Conservation (phyloP, 1,140 invertebrate genomes). For the Zelostemma sp. region DNA sequence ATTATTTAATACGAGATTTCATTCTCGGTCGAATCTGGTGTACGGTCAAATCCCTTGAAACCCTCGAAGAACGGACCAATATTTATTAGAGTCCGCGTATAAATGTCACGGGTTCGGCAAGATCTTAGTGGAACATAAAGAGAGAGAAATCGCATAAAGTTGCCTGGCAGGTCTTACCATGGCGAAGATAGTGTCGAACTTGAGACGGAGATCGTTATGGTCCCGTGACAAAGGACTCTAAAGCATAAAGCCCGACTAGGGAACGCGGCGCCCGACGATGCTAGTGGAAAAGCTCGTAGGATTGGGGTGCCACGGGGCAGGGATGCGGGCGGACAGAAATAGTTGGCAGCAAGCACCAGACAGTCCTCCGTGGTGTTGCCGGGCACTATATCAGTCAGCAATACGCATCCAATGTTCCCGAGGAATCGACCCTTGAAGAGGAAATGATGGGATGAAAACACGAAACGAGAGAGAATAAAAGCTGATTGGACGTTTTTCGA, state of each 20-base stretch:
- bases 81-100: background rate
- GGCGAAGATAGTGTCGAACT: conserved; percentile 48
- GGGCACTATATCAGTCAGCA: conserved; percentile 45
- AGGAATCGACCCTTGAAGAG: conserved; percentile 28
- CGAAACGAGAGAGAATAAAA: conserved; percentile 8
- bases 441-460: conserved; percentile 9
- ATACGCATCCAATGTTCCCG: conserved; percentile 20
- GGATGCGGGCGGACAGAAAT: conserved; percentile 33
- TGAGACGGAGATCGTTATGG: conserved; percentile 50
- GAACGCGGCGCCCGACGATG: conserved; percentile 37
- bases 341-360: conserved; percentile 42
- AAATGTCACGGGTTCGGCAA: background rate
- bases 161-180: conserved; percentile 26
- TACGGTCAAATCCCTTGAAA: too few species aligned
- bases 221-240: conserved; percentile 51
- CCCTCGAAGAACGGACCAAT: background rate
- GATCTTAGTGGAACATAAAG: background rate
- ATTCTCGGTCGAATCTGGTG: too few species aligned
- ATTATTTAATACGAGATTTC: too few species aligned
- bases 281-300: conserved; percentile 28
- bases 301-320: conserved; percentile 16
- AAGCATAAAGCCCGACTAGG: conserved; percentile 46
- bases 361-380: conserved; percentile 35
- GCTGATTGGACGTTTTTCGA: too few species aligned
- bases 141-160: conserved; percentile 23